Conservation (phyloP, 2,113 vertebrate genomes). For the Gymnobelideus leadbeateri region DNA sequence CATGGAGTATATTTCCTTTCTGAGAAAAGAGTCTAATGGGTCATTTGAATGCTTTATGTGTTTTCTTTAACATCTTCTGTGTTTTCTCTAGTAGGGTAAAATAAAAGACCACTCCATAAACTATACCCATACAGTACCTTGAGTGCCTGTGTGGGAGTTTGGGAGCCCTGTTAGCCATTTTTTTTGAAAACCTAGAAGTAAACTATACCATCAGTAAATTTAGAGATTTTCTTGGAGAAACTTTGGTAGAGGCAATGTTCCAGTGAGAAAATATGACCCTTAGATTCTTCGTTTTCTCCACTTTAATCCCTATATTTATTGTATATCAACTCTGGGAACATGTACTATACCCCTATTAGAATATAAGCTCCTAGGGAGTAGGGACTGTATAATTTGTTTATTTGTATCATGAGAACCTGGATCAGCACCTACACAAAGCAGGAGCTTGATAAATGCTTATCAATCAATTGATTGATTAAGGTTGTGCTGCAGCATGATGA, state of each 20-base stretch:
- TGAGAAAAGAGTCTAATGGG: not conserved
- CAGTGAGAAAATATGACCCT: not conserved
- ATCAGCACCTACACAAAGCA: not conserved
- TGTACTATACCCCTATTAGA: not conserved
- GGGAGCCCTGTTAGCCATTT: not conserved
- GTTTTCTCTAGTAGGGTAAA: not conserved
- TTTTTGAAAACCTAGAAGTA: not conserved
- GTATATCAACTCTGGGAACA: not conserved
- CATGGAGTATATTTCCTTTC: not conserved
- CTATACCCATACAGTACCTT: not conserved
- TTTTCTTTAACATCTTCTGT: not conserved
- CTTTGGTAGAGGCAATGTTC: not conserved
- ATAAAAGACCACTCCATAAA: not conserved
- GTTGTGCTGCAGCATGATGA: not conserved
- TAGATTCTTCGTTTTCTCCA: not conserved
- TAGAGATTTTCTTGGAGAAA: not conserved
- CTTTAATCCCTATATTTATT: not conserved
- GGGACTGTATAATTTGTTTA: not conserved
- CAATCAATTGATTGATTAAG: not conserved
- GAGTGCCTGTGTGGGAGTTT: not conserved
- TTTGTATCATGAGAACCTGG: not conserved
- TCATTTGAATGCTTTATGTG: not conserved
- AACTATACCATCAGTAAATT: not conserved
- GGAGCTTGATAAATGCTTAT: not conserved
- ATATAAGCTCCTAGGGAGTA: not conserved